Evolutionary conservation across 2,888 invertebrate species (phyloP).

Genomic region (Lasioglossum vierecki): DNA sequence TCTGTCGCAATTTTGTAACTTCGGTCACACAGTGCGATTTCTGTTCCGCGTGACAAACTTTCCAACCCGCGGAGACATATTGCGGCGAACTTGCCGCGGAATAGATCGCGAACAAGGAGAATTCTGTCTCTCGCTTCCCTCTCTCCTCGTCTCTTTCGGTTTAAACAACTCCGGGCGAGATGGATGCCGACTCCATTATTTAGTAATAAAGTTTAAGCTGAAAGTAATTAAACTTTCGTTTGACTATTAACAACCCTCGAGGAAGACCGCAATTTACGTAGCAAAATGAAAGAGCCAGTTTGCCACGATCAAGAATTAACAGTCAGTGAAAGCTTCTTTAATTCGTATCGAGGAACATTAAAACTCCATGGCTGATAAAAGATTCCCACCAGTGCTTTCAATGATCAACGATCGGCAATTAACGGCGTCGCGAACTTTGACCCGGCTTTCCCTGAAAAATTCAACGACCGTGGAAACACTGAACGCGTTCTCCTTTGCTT

Average conservation of each 20-base stretch:
- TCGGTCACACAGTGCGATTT: slow-evolving; percentile 3
- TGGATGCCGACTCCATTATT: slow-evolving; percentile 1
- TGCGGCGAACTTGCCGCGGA: neutral
- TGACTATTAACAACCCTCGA: slow-evolving; percentile 29
- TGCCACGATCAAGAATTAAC: slow-evolving; percentile 17
- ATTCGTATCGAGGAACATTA: slow-evolving; percentile 4
- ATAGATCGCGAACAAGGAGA: slow-evolving; percentile 13
- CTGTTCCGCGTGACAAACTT: slow-evolving; percentile 21
- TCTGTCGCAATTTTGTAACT: slow-evolving; percentile 11
- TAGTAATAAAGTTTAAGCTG: neutral
- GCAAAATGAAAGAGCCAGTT: slow-evolving; percentile 2
- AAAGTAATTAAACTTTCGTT: slow-evolving; percentile 3
- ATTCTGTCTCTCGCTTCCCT: neutral
- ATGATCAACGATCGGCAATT: neutral
- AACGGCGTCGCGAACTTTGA: neutral
- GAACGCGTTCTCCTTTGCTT: neutral
- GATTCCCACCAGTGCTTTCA: neutral
- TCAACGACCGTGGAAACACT: neutral
- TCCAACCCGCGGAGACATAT: slow-evolving; percentile 2
- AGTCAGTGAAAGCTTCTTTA: slow-evolving; percentile 8
- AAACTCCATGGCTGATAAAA: neutral
- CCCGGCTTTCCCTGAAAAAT: neutral
- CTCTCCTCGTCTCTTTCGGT: neutral
- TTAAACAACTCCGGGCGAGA: slow-evolving; percentile 9
- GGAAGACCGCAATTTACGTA: slow-evolving; percentile 43